Conservation (phyloP, 2,113 vertebrate genomes). For the Ailuropoda melanoleuca region DNA sequence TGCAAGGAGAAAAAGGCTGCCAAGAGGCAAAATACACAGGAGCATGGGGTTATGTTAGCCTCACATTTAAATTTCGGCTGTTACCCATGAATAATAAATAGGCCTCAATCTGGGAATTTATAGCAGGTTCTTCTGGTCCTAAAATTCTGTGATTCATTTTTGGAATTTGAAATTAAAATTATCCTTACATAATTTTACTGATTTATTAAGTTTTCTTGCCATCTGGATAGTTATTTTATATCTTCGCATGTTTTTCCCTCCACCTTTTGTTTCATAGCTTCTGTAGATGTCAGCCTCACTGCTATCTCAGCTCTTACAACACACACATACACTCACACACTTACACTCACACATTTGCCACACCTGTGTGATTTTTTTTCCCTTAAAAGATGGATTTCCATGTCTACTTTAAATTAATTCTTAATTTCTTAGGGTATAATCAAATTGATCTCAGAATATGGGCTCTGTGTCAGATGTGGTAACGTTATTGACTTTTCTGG, state of each 20-base stretch:
- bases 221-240: constrained; percentile 55
- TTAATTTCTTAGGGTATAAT: not conserved
- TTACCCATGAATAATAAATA: constrained; percentile 47
- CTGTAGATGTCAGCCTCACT: not conserved
- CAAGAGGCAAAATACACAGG: not conserved
- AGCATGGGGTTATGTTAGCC: not conserved
- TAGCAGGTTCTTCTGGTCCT: constrained; percentile 41
- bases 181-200: constrained; percentile 56
- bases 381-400: not conserved
- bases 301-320: not conserved
- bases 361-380: not conserved
- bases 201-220: constrained; percentile 58
- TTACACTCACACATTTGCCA: not conserved
- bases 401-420: not conserved
- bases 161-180: constrained; percentile 71
- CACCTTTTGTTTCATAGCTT: constrained; percentile 52
- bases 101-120: not conserved
- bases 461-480: not conserved
- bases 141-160: constrained; percentile 59
- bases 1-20: not conserved
- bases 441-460: not conserved
- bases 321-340: not conserved
- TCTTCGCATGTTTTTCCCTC: not conserved
- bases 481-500: not conserved
- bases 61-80: constrained; percentile 4